Conservation (phyloP, 2,113 vertebrate species). For the Lepisosteus osseus region DNA sequence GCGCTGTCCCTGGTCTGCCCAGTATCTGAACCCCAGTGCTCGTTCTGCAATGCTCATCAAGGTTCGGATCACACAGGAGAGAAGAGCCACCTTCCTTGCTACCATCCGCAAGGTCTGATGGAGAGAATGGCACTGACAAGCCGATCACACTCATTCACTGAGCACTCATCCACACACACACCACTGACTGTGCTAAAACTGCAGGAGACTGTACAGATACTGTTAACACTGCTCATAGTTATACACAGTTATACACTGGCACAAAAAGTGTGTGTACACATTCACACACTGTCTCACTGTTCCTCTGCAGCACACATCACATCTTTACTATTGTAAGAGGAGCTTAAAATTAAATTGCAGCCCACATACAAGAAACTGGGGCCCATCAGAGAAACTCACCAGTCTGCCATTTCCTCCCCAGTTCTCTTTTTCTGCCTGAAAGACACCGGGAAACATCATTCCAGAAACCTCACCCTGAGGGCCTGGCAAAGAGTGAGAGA, state of each 20-base stretch:
- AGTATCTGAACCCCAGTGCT: slow-evolving; percentile 14
- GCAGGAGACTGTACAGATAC: neutral
- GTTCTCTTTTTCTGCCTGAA: neutral
- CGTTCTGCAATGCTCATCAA: slow-evolving; percentile 17
- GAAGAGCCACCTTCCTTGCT: neutral
- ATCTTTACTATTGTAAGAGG: too few relatives aligned
- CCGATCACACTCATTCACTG: neutral
- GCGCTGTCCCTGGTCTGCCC: slow-evolving; percentile 14
- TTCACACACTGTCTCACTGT: too few relatives aligned
- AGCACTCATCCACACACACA: neutral
- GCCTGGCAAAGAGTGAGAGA: neutral
- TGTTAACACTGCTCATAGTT: neutral
- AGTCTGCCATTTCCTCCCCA: neutral
- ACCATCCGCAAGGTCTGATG: slow-evolving; percentile 8
- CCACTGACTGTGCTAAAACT: neutral
- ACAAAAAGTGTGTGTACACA: too few relatives aligned
- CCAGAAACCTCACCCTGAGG: too few relatives aligned
- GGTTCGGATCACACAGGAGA: slow-evolving; percentile 5
- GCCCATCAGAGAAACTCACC: neutral
- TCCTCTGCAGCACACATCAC: too few relatives aligned
- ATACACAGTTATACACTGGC: neutral
- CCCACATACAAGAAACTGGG: too few relatives aligned
- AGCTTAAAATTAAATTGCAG: too few relatives aligned
- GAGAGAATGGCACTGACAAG: neutral
- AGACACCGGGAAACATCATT: neutral